Conservation (phyloP, 2,797 vertebrate genomes). For the Onychomys arenicola region DNA sequence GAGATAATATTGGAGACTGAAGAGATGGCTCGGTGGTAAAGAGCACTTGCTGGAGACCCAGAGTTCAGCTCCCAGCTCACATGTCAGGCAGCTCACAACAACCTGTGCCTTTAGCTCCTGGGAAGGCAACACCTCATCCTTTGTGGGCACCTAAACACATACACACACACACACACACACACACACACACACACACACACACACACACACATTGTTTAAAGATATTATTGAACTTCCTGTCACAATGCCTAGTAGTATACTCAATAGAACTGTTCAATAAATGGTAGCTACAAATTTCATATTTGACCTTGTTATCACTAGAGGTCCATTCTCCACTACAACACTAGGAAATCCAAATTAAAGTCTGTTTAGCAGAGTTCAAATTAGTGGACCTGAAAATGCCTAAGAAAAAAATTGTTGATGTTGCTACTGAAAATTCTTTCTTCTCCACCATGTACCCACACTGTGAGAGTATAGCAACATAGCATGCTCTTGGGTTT, state of each 20-base stretch:
- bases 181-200: not conserved
- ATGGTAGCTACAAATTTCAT: not conserved
- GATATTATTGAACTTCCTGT: not conserved
- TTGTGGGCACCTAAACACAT: not conserved
- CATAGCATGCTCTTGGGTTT: not conserved
- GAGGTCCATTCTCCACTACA: not conserved
- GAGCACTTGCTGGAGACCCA: not conserved
- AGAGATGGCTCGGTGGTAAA: not conserved
- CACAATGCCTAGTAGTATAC: not conserved
- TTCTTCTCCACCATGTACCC: not conserved
- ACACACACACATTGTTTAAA: not conserved
- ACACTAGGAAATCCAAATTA: not conserved
- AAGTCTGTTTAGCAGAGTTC: not conserved
- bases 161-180: not conserved
- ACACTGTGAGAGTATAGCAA: not conserved
- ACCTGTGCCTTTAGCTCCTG: not conserved
- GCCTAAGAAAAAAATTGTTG: not conserved
- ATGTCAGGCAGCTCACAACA: not conserved
- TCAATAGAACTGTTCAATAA: not conserved
- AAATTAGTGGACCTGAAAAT: not conserved
- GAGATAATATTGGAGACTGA: not conserved
- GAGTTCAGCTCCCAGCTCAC: not conserved
- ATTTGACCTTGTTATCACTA: not conserved
- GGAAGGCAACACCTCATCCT: not conserved
- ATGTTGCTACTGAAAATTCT: not conserved